phyloP scores from a whole-genome alignment of 2,888 invertebrate species.

The Nemapogon koenigi region DNA sequence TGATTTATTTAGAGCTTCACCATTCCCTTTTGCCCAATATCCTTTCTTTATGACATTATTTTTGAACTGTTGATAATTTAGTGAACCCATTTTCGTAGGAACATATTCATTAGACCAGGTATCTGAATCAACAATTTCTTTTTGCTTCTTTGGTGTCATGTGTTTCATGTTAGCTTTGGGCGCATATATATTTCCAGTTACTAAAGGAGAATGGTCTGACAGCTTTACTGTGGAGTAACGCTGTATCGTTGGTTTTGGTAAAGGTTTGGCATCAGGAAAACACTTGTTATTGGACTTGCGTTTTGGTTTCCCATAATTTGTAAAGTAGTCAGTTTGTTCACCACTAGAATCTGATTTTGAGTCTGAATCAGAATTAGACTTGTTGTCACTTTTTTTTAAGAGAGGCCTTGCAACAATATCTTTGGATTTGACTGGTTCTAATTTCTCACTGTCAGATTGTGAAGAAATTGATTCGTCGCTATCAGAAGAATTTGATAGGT shows the following conservation, averaged over 20 bases:
- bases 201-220: constrained; percentile 37
- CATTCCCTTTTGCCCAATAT: constrained; percentile 55
- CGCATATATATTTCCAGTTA: constrained; percentile 48
- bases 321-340: constrained; percentile 6
- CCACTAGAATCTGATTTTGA: constrained; percentile 20
- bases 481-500: too few relatives aligned
- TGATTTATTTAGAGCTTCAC: constrained; percentile 24
- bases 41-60: constrained; percentile 50
- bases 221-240: constrained; percentile 43
- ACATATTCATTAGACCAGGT: constrained; percentile 51
- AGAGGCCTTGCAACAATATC: too few relatives aligned
- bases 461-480: too few relatives aligned
- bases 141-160: constrained; percentile 33
- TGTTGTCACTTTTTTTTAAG: too few relatives aligned
- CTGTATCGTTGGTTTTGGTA: constrained; percentile 16
- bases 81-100: constrained; percentile 46
- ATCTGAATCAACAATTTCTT: constrained; percentile 30
- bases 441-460: too few relatives aligned
- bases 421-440: too few relatives aligned
- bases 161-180: constrained; percentile 44
- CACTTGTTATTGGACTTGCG: neutral
- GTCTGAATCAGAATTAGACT: constrained; percentile 34
- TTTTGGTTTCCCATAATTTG: constrained; percentile 7
- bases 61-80: constrained; percentile 54
- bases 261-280: neutral